Percentiles rank a stretch among this genome's conserved stretches.
Evolutionary conservation across 2,797 vertebrate genomes (phyloP).

Genomic region (Pempheris klunzingeri): DNA sequence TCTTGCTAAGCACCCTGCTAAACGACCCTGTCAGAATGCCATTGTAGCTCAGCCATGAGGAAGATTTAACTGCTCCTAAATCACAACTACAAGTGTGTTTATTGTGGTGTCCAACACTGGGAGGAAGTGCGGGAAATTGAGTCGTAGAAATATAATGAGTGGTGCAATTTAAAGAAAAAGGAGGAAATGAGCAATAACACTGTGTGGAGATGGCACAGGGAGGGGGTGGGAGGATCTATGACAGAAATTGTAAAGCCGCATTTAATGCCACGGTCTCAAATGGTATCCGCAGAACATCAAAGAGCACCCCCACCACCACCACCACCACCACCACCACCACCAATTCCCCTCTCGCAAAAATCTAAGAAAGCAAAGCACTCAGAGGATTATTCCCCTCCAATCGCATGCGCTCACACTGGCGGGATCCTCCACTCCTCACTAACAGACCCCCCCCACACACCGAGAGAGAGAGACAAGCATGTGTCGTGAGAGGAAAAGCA

Average conservation of each 20-base stretch:
- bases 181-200: conserved; percentile 53
- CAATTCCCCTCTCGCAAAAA: conserved; percentile 47
- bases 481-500: conserved; percentile 22
- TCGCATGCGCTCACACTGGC: conserved; percentile 45
- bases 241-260: conserved; percentile 76
- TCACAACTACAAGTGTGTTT: conserved; percentile 49
- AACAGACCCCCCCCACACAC: conserved; percentile 32
- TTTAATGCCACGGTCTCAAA: conserved; percentile 77
- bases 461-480: conserved; percentile 2
- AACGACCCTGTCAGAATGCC: conserved; percentile 70
- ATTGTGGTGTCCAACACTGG: conserved; percentile 38
- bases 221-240: conserved; percentile 56
- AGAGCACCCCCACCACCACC: conserved; percentile 63
- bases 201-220: conserved; percentile 29
- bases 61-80: conserved; percentile 57
- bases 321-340: not conserved
- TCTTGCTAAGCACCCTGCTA: conserved; percentile 73
- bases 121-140: conserved; percentile 43
- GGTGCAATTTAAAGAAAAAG: conserved; percentile 46
- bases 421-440: conserved; percentile 43
- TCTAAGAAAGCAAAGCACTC: conserved; percentile 78
- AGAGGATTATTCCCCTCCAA: conserved; percentile 79
- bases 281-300: conserved; percentile 81
- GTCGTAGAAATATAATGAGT: conserved; percentile 36
- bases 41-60: conserved; percentile 53